Evolutionary conservation across 2,888 invertebrate genomes (phyloP), one percentile per base, ranked within the genome.

Genomic region (Synergus japonicus): DNA sequence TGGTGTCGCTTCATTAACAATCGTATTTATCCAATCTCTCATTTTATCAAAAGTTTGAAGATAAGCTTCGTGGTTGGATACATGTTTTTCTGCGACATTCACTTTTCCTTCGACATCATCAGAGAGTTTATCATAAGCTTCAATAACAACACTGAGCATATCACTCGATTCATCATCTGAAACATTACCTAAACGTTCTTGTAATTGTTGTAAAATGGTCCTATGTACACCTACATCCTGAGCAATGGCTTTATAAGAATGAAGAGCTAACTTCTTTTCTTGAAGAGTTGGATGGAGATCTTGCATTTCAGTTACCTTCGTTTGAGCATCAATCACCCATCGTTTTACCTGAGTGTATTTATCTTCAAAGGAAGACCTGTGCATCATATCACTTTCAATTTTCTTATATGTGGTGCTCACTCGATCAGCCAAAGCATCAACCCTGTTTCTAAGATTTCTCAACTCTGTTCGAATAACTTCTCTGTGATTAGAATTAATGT

Each of bases 291-390:
- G 95, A 87, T 97, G 95, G 4, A 97, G 92, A 84, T 96, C 95
- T 77, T 95, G 94, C 76, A 95, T 95, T 60, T 95, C 95, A 1
- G 95, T 94, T 54, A 97, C 93, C 89, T 96, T 96, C 76, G 94
- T 94, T 90, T 96, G 96, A 0, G 95, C 95, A 86, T 97, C 97
- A 78, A 94, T 94, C 44, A 98, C 94, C 97, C 98, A 98, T 89
- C 96, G 95, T 85, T 96, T 95, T 79, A 87, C 85, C 76, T 98
- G 97, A 69, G 96, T 95, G 86, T 97, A 96, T 83, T 97, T 97
- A 87, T 98, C 98, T 90, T 98, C 98, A 91, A 98, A 97, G 1
- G 98, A 97, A 4, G 97, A 97, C 92, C 98, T 95, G 87, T 98
- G 97, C 90, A 98, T 96, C 82, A 98, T 94, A 60, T 97, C 96